These are phyloP conservation scores for Fregetta grallaria DNA, from an alignment of 2,113 vertebrate genomes.

Conservation along the genomic window DNA sequence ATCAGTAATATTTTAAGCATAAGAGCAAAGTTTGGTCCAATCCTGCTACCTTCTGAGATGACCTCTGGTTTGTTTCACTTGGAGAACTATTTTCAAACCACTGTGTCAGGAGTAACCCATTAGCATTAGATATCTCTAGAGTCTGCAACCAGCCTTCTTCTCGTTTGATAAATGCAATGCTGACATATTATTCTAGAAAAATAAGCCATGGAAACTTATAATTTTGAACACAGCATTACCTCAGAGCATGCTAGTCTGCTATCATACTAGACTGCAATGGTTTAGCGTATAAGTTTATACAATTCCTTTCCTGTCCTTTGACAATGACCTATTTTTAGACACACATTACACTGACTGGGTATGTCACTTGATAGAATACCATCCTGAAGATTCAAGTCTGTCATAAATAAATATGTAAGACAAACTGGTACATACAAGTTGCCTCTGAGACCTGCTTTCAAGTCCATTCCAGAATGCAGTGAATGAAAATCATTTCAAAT, in stretches of 20 bases:
- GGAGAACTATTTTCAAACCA: neutral
- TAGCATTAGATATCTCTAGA: neutral
- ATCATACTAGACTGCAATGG: neutral
- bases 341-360: conserved; percentile 57
- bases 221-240: neutral
- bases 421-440: conserved; percentile 71
- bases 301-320: conserved; percentile 49
- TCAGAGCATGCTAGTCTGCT: neutral
- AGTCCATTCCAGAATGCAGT: conserved; percentile 64
- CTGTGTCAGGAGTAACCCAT: neutral
- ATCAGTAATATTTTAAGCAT: neutral
- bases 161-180: neutral
- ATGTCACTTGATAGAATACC: conserved; percentile 73
- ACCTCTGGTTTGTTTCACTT: neutral
- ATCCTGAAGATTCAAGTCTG: conserved; percentile 70
- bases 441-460: conserved; percentile 76
- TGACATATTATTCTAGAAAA: neutral
- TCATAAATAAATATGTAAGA: conserved; percentile 63
- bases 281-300: neutral
- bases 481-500: conserved; percentile 74
- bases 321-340: conserved; percentile 68
- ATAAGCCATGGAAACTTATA: neutral
- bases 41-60: neutral
- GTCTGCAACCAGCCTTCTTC: neutral
- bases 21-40: neutral